phyloP scores from a whole-genome alignment of 1,140 invertebrate genomes.

The Sycophila sp. region DNA sequence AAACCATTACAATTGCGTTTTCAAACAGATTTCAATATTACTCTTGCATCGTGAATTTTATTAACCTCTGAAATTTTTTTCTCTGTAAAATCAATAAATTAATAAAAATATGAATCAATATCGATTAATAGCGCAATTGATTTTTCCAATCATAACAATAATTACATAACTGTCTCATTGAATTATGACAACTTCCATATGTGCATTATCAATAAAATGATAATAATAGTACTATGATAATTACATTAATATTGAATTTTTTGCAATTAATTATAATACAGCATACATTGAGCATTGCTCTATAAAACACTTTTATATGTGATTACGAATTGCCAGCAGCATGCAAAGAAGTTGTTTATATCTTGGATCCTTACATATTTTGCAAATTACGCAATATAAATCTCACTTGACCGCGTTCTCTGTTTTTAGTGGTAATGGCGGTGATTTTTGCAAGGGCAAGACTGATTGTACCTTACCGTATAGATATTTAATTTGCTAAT shows the following conservation, averaged over 20 bases:
- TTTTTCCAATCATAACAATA: constrained; percentile 33
- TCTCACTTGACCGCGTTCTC: constrained; percentile 29
- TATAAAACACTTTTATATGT: constrained; percentile 47
- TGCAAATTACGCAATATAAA: constrained; percentile 45
- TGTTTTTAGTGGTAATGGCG: neutral
- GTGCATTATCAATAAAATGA: constrained; percentile 42
- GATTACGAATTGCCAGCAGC: constrained; percentile 45
- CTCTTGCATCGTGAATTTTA: constrained; percentile 5
- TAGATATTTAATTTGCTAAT: neutral
- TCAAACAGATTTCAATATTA: constrained; percentile 27
- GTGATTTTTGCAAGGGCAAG: constrained; percentile 20
- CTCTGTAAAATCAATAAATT: constrained; percentile 36
- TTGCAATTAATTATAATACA: constrained; percentile 46
- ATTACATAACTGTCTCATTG: constrained; percentile 26
- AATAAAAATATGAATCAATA: constrained; percentile 33
- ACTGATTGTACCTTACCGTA: constrained; percentile 22
- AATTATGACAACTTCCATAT: constrained; percentile 36
- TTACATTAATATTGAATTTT: constrained; percentile 38
- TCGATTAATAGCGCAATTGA: constrained; percentile 18
- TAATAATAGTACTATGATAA: constrained; percentile 41
- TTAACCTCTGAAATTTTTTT: constrained; percentile 9
- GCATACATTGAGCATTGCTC: constrained; percentile 42
- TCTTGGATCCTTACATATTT: constrained; percentile 42
- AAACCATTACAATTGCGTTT: constrained; percentile 19
- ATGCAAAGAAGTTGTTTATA: constrained; percentile 47